Evolutionary conservation across 2,888 invertebrate genomes (phyloP).

Genomic region (Odontocolon sp.): DNA sequence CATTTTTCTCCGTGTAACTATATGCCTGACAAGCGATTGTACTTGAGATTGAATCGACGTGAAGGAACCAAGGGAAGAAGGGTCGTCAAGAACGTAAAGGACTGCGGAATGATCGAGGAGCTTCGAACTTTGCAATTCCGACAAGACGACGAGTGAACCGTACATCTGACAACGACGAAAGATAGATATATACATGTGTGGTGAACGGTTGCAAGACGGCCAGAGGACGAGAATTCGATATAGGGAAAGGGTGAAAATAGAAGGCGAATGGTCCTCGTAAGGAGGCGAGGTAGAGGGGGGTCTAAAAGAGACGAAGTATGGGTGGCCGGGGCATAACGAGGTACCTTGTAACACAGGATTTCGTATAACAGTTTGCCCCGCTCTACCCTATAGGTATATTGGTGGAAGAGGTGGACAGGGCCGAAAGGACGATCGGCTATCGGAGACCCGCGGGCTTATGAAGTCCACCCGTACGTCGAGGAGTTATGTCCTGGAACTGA

Average conservation of each 20-base stretch:
- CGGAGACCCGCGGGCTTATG: constrained; percentile 55
- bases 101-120: background rate
- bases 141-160: constrained; percentile 27
- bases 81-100: constrained; percentile 9
- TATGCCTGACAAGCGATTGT: too few species aligned
- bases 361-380: too few species aligned
- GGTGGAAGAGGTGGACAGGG: constrained; percentile 15
- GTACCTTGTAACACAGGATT: too few species aligned
- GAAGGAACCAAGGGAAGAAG: background rate
- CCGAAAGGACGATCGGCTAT: constrained; percentile 59
- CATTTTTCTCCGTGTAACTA: too few species aligned
- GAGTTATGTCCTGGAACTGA: constrained; percentile 67
- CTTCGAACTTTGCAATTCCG: constrained; percentile 20
- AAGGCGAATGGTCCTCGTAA: background rate
- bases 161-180: constrained; percentile 2
- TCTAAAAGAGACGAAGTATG: constrained; percentile 38
- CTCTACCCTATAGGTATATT: too few species aligned
- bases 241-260: constrained; percentile 20
- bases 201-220: background rate
- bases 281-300: constrained; percentile 17
- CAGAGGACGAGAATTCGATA: background rate
- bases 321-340: background rate
- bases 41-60: constrained; percentile 23
- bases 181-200: background rate
- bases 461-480: constrained; percentile 52